Evolutionary conservation across 1,140 invertebrate genomes (phyloP), one percentile per base, ranked within the genome.

Genomic region (Plutomurus gul): DNA sequence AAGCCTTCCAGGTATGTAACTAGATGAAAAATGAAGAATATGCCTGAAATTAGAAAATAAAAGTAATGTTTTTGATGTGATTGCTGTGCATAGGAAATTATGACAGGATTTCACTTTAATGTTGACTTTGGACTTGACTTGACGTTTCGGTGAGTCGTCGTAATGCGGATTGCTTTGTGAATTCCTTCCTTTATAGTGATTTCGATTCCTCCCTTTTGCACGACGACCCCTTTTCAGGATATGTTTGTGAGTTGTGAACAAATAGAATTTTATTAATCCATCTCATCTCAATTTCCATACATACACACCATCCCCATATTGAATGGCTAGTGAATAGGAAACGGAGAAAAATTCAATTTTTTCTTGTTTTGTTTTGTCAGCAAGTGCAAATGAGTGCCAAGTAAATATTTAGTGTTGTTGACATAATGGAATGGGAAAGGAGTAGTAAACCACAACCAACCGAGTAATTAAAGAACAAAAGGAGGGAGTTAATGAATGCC

Each of bases 391-490:
- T 60, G 51, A 60, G 51, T 33, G 25, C 11, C 56, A 13, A 65
- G 56, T 65, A 65, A 65, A 75, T 72, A 43, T 43, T 43, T 72
- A 72, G 40, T 72, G 40, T 72, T 72, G 40, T 72, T 65, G 75
- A 77, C 40, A 70, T 77, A 60, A 77, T 77, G 75, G 37, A 46
- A 18, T 3, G 30, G 27, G 47, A 33, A 56, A 18, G 25, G 40
- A 70, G 30, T 65, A 46, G 60, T 47, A 51, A 75, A 47, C 75
- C 75, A 77, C 75, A 77, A 70, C 49, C 49, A 51, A 51, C 27
- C 75, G 37, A 60, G 75, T 77, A 77, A 77, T 77, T 77, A 77
- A 77, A 37, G 56, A 77, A 77, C 75, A 77, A 77, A 77, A 77
- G 56, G n/a, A 39, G 51, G 40, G 75, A 77, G 75, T 77, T 77